Conservation (phyloP, 2,888 invertebrate species). For the Nezara viridula region DNA sequence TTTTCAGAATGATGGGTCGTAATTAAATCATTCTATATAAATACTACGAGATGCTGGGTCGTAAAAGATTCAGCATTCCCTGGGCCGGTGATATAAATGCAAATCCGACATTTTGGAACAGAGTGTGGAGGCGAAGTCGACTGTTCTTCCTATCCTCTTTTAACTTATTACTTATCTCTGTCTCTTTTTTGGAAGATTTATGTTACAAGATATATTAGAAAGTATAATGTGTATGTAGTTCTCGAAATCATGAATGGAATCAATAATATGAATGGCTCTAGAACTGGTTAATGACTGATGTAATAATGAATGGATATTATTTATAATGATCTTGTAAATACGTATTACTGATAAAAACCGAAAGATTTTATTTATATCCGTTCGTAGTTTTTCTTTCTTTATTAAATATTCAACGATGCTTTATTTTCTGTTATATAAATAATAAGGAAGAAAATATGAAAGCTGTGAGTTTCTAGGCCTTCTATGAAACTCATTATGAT, state of each 20-base stretch:
- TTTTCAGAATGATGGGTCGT: neutral
- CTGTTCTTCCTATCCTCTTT: neutral
- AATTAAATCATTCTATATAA: conserved; percentile 27
- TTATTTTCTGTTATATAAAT: too few relatives aligned
- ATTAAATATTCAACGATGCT: too few relatives aligned
- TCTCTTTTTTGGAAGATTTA: neutral
- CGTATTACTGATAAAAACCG: neutral
- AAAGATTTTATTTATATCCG: too few relatives aligned
- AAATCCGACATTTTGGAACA: neutral
- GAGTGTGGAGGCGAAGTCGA: neutral
- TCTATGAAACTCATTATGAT: too few relatives aligned
- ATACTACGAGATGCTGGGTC: neutral
- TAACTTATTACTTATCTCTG: neutral
- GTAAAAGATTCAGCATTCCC: conserved; percentile 35
- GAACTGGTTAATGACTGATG: neutral
- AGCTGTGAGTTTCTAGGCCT: too few relatives aligned
- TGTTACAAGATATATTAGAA: neutral
- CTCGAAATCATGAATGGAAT: neutral
- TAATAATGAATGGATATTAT: neutral
- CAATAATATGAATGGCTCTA: neutral
- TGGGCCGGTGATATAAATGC: neutral
- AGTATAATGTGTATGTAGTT: neutral
- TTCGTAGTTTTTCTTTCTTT: too few relatives aligned
- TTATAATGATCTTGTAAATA: neutral
- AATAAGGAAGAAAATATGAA: too few relatives aligned